Evolutionary conservation across 2,797 vertebrate species (phyloP).

Genomic region (Toxotes lorentzi): DNA sequence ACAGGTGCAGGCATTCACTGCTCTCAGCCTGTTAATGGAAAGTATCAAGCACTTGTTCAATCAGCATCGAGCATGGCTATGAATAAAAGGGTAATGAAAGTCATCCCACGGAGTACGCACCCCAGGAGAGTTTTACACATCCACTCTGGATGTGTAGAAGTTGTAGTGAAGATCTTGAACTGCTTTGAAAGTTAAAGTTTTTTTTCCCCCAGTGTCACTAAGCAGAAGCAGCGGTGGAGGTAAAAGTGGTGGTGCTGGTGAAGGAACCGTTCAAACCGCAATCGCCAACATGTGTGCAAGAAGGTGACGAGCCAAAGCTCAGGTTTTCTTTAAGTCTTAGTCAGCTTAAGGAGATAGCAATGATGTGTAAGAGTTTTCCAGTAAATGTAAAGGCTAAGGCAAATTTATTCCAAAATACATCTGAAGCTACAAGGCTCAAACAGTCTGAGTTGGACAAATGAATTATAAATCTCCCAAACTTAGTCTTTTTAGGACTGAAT

Average conservation of each 20-base stretch:
- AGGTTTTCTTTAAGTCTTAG: background rate
- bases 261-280: conserved; percentile 17
- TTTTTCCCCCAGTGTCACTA: conserved; percentile 4
- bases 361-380: background rate
- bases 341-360: conserved; percentile 8
- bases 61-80: conserved; percentile 30
- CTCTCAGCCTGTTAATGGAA: conserved; percentile 43
- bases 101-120: conserved; percentile 29
- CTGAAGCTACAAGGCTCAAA: background rate
- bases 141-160: background rate
- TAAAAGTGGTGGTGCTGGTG: conserved; percentile 11
- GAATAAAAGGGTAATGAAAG: conserved; percentile 55
- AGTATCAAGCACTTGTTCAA: conserved; percentile 36
- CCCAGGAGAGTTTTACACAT: conserved; percentile 19
- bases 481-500: background rate
- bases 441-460: background rate
- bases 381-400: background rate
- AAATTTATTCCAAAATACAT: background rate
- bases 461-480: conserved; percentile 6
- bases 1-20: conserved; percentile 42
- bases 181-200: conserved; percentile 13
- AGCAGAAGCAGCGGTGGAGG: conserved; percentile 20
- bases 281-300: conserved; percentile 33
- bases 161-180: conserved; percentile 17
- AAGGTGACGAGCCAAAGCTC: conserved; percentile 27